phyloP scores from a whole-genome alignment of 2,888 invertebrate genomes.

The Drosophila suboccidentalis region DNA sequence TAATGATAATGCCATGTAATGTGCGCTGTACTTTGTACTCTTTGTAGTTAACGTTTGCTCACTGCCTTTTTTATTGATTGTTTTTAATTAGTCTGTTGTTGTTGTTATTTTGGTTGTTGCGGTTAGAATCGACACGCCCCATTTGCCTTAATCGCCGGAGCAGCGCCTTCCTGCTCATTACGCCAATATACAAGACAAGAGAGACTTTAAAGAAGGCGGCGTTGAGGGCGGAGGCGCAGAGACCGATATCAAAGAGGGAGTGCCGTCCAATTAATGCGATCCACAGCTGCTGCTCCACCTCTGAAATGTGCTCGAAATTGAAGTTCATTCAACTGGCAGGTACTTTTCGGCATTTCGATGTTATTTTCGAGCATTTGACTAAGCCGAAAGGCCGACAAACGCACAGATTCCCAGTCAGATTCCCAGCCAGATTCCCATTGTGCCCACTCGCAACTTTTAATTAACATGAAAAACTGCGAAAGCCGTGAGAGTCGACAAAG shows the following conservation, averaged over 20 bases:
- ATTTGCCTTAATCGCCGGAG: slow-evolving; percentile 29
- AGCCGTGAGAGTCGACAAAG: slow-evolving; percentile 18
- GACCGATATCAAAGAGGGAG: slow-evolving; percentile 54
- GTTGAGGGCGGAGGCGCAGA: slow-evolving; percentile 7
- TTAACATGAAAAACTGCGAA: slow-evolving; percentile 35
- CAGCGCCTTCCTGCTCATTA: slow-evolving; percentile 61
- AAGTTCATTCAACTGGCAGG: slow-evolving; percentile 65
- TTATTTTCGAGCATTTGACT: slow-evolving; percentile 50
- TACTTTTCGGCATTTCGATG: slow-evolving; percentile 31
- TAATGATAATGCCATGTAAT: slow-evolving; percentile 66
- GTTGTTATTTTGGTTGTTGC: slow-evolving; percentile 29
- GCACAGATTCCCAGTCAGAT: slow-evolving; percentile 30
- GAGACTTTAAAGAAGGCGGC: slow-evolving; percentile 26
- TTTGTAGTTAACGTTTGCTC: slow-evolving; percentile 28
- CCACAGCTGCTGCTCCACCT: slow-evolving; percentile 35
- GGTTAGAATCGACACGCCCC: slow-evolving; percentile 57
- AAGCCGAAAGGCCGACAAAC: slow-evolving; percentile 26
- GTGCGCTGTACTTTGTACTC: slow-evolving; percentile 16
- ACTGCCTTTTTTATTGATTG: slow-evolving; percentile 68
- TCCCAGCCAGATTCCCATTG: slow-evolving; percentile 26
- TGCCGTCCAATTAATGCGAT: slow-evolving; percentile 55
- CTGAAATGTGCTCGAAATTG: slow-evolving; percentile 30
- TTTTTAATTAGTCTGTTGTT: slow-evolving; percentile 71
- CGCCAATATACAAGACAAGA: slow-evolving; percentile 18
- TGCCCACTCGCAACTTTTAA: slow-evolving; percentile 35